Base-by-base conservation (phyloP, 2,888 invertebrate genomes). In the Protophormia terraenovae region DNA sequence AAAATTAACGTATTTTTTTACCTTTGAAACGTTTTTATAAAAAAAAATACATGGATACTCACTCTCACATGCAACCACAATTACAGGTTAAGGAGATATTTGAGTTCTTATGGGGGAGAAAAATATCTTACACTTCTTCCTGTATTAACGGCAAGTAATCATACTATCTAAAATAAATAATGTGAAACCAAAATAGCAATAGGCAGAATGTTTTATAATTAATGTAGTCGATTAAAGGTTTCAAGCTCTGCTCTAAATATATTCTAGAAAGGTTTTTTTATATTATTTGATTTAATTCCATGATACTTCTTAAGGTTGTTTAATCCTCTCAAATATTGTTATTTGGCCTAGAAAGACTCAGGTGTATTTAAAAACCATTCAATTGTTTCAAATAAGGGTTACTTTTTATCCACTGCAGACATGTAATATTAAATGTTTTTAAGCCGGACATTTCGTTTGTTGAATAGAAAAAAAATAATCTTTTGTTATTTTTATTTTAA, bases 1-100 rank as follows among this genome's bases (percentile, higher is more conserved):
- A 73, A 80, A 67, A 72, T 73, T 82, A 79, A 79, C 66, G 82
- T 78, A 60, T 67, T 69, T 75, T 83, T 69, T 78, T 77, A 62
- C 53, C 62, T 47, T 64, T 60, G 27, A 69, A 53, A 50, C 38
- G 32, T 29, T 71, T 55, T 53, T 19, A 38, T 29, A 64, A 60
- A 64, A 10, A 55, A 45, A 58, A 19, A 12, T 58, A 60, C 45
- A 24, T 2, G 24, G 22, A 41, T 14, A 24, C 19, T 38, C 27
- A 10, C 14, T 8, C 2, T 16, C 19, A 55, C 10, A 58, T 7
- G 7, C 32, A 45, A 50, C 24, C 6, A 32, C 64, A 67, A 50
- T 16, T 1, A 32, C 64, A 67, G 41, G 35, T 14, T 45, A 81
- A 62, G 50, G 35, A 41, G 6, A 24, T 10, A n/a, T 14, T 19